These are phyloP conservation scores for Nymphicus hollandicus DNA, from an alignment of 2,113 vertebrate genomes.

Conservation along the genomic window DNA sequence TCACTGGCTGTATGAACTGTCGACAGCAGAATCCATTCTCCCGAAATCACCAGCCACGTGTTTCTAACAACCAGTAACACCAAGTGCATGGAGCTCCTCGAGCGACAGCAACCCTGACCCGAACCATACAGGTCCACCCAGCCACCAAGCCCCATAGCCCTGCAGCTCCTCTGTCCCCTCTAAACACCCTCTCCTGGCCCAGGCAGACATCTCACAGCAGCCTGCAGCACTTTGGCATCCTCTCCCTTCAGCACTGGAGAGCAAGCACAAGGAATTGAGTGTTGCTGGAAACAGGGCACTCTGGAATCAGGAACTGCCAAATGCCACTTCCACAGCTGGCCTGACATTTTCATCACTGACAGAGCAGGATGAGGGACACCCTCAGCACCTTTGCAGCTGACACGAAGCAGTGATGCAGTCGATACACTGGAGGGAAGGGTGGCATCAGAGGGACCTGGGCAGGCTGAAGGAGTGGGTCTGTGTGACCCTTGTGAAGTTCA, in stretches of 20 bases:
- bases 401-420: fast-evolving
- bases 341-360: not conserved
- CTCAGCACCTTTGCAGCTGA: not conserved
- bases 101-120: not conserved
- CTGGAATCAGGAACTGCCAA: not conserved
- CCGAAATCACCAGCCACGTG: not conserved
- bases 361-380: not conserved
- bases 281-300: not conserved
- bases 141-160: fast-evolving
- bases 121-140: not conserved
- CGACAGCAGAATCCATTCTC: not conserved
- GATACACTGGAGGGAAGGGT: fast-evolving
- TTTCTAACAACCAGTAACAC: fast-evolving
- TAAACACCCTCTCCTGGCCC: fast-evolving
- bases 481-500: not conserved
- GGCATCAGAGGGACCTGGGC: not conserved
- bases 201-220: not conserved
- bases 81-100: fast-evolving
- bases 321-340: not conserved
- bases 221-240: not conserved
- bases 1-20: not conserved
- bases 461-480: no score
- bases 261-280: not conserved
- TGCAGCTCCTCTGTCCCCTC: fast-evolving
- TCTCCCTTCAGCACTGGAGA: not conserved